Base-by-base conservation (phyloP, 2,888 invertebrate species). In the Mythimna pallens region DNA sequence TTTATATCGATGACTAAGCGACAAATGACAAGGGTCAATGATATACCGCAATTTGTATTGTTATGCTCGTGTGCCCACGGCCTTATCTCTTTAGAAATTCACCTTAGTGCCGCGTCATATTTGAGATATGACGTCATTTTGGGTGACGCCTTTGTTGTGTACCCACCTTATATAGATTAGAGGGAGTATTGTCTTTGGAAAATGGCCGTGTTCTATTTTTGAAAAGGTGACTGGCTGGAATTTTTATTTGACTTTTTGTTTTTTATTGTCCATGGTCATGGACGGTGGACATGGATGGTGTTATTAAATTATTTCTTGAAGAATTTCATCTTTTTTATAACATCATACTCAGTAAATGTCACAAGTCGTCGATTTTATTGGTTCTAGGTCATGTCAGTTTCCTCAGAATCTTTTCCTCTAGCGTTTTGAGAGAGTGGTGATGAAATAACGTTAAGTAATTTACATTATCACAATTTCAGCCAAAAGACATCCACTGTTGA, bases 81-180 rank as follows among this genome's bases (percentile, higher is more conserved):
- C 80, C 77, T 81, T 86, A 87, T 86, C 75, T 85, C 85, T 87
- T 82, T 87, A 85, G 84, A 86, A 86, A 81, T 84, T 83, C 82
- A 82, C 81, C 88, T 86, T 82, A 76, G 78, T 76, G 78, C 77
- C 70, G 40, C 68, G 75, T 86, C 85, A 84, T 78, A 83, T 80
- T 79, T 80, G 80, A 82, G 76, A 76, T 82, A 76, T 82, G 70
- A 73, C 78, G 80, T 78, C 76, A 70, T 71, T 84, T 84, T 73
- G 66, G 70, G 69, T 58, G 73, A 71, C 68, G 81, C 73, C 76
- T 80, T 77, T 82, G 73, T 84, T 77, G 80, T 70, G 74, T 83
- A 76, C 71, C 76, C 50, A 78, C 79, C 73, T 78, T 78, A 69
- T 73, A 77, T 73, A 74, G 69, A 76, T 79, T 69, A 74, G 58